A percentile compares a stretch with the other conserved stretches of the same genome.
Evolutionary conservation across 2,888 invertebrate genomes (phyloP).

Genomic region (Drosophila robusta): DNA sequence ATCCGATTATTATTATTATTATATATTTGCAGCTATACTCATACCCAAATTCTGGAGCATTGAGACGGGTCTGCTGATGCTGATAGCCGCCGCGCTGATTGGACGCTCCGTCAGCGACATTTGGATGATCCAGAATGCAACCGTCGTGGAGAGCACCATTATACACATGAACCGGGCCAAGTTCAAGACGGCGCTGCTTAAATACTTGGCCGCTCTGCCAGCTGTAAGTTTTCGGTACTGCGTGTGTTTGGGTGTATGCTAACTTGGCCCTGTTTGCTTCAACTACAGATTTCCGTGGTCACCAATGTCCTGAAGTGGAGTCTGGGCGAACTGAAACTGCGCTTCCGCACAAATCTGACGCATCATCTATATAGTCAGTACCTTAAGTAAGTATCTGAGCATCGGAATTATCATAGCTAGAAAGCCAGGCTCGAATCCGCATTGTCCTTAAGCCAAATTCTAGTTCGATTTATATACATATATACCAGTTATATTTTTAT

Average conservation of each 20-base stretch:
- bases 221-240: constrained; percentile 87
- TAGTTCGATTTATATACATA: too few relatives aligned
- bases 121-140: constrained; percentile 98
- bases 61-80: constrained; percentile 90
- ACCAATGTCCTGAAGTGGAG: constrained; percentile 98
- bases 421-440: too few relatives aligned
- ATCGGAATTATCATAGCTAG: too few relatives aligned
- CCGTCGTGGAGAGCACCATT: constrained; percentile 97
- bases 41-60: constrained; percentile 92
- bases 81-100: constrained; percentile 93
- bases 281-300: constrained; percentile 92
- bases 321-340: constrained; percentile 95
- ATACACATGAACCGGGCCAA: constrained; percentile 93
- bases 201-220: constrained; percentile 94
- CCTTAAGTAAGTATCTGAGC: constrained; percentile 89
- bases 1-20: not conserved
- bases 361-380: constrained; percentile 95
- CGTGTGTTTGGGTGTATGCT: not conserved
- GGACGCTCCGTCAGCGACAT: constrained; percentile 97
- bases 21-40: constrained; percentile 87
- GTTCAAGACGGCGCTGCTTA: constrained; percentile 91
- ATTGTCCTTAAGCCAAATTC: too few relatives aligned
- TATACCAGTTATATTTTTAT: too few relatives aligned
- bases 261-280: not conserved
- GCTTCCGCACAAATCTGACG: constrained; percentile 95